These are phyloP conservation scores for Drosophila planitibia DNA, from an alignment of 2,888 invertebrate genomes.

Conservation along the genomic window DNA sequence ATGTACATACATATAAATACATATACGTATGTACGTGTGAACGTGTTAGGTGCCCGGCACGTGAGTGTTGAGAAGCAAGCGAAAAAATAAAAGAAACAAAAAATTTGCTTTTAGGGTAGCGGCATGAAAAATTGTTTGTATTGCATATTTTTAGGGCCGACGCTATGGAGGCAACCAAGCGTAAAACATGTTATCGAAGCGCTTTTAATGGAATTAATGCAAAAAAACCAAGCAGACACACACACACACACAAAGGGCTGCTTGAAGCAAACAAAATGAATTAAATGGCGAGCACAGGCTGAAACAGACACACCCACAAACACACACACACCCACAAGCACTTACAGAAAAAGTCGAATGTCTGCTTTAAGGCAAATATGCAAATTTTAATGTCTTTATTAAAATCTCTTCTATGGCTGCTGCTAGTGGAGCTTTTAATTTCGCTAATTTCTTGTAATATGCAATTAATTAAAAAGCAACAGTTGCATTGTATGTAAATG, in stretches of 20 bases:
- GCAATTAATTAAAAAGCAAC: slow-evolving; percentile 62
- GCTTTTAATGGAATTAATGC: slow-evolving; percentile 74
- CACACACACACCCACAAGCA: neutral
- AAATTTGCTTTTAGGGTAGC: slow-evolving; percentile 36
- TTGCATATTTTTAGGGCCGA: slow-evolving; percentile 73
- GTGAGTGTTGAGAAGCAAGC: slow-evolving; percentile 40
- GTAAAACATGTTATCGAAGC: slow-evolving; percentile 72
- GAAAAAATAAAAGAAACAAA: slow-evolving; percentile 19
- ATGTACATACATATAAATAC: neutral
- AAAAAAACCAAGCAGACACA: slow-evolving; percentile 40
- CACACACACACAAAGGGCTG: slow-evolving; percentile 12
- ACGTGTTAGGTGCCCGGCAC: slow-evolving; percentile 50
- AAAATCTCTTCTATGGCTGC: slow-evolving; percentile 2
- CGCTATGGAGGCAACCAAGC: slow-evolving; percentile 62
- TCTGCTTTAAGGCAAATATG: slow-evolving; percentile 39
- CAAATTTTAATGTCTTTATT: slow-evolving; percentile 27
- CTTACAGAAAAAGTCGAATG: slow-evolving; percentile 3
- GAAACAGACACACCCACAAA: neutral
- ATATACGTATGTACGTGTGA: neutral
- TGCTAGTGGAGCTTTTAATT: slow-evolving; percentile 35
- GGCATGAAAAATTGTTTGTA: slow-evolving; percentile 73
- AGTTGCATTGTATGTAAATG: slow-evolving; percentile 41
- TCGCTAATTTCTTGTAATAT: slow-evolving; percentile 50
- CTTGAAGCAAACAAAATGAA: slow-evolving; percentile 50
- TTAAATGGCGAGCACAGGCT: slow-evolving; percentile 32